Evolutionary conservation across 2,888 invertebrate genomes (phyloP).

Genomic region (Nyleta sp.): DNA sequence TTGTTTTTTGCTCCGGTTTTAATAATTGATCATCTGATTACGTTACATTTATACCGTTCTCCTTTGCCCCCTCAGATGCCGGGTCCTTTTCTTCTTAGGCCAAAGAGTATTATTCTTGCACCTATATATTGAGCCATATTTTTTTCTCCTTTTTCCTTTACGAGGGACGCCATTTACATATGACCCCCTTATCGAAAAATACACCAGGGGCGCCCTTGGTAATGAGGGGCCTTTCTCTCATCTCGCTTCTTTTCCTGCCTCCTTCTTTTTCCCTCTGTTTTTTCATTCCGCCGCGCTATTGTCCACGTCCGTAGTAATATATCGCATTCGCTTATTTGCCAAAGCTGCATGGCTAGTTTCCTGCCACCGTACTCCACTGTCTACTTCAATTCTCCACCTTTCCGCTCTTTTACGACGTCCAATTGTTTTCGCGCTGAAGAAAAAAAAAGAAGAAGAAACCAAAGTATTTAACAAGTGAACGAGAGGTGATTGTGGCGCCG

Average conservation of each 20-base stretch:
- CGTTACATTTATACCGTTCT: constrained; percentile 78
- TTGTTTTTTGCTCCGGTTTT: constrained; percentile 80
- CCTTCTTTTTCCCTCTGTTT: constrained; percentile 71
- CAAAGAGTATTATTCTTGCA: constrained; percentile 76
- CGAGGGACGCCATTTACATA: constrained; percentile 79
- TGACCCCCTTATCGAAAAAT: constrained; percentile 81
- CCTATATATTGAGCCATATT: constrained; percentile 75
- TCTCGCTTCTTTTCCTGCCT: constrained; percentile 63
- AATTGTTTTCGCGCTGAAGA: constrained; percentile 57
- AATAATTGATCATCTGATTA: constrained; percentile 83
- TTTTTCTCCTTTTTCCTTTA: constrained; percentile 74
- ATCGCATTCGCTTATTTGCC: constrained; percentile 75
- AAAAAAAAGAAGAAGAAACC: constrained; percentile 62
- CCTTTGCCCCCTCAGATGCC: constrained; percentile 67
- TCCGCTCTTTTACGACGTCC: constrained; percentile 69
- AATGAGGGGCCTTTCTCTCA: constrained; percentile 76
- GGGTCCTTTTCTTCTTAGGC: constrained; percentile 63
- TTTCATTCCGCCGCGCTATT: constrained; percentile 74
- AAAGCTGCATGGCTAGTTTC: constrained; percentile 70
- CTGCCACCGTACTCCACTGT: constrained; percentile 64
- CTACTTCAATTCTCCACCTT: constrained; percentile 70
- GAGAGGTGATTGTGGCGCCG: too few relatives aligned
- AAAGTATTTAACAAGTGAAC: too few relatives aligned
- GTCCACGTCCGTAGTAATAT: constrained; percentile 68
- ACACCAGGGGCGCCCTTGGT: constrained; percentile 78